phyloP scores from a whole-genome alignment of 2,888 invertebrate species.

The Nycteola revayana region DNA sequence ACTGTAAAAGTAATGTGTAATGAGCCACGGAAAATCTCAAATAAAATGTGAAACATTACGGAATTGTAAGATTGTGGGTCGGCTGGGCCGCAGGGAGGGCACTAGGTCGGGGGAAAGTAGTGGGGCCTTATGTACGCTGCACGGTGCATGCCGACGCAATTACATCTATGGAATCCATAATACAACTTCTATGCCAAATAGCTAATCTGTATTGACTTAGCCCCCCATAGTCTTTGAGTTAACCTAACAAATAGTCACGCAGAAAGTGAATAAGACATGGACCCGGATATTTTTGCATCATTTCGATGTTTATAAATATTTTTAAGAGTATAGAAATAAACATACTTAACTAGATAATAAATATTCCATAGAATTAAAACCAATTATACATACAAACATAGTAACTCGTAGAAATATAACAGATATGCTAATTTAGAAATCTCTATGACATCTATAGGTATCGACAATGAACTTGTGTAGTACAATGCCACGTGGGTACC shows the following conservation, averaged over 20 bases:
- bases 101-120: slow-evolving; percentile 81
- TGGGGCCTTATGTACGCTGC: slow-evolving; percentile 58
- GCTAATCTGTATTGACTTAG: slow-evolving; percentile 11
- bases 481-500: slow-evolving; percentile 2
- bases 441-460: slow-evolving; percentile 28
- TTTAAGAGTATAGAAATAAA: too few species aligned
- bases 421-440: slow-evolving; percentile 40
- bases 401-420: too few species aligned
- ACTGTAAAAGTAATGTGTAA: slow-evolving; percentile 60
- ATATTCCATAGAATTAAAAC: too few species aligned
- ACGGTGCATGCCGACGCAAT: slow-evolving; percentile 63
- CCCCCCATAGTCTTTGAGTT: too few species aligned
- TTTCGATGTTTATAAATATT: too few species aligned
- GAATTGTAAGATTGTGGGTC: slow-evolving; percentile 74
- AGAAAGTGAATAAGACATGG: too few species aligned
- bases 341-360: too few species aligned
- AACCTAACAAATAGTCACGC: too few species aligned
- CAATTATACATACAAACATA: too few species aligned
- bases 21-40: slow-evolving; percentile 63
- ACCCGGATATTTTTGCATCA: too few species aligned
- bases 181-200: slow-evolving; percentile 17
- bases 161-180: slow-evolving; percentile 42
- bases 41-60: slow-evolving; percentile 72
- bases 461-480: slow-evolving; percentile 28
- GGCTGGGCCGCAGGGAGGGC: slow-evolving; percentile 63